Conservation (phyloP, 2,113 vertebrate species). For the Turdus rufiventris region DNA sequence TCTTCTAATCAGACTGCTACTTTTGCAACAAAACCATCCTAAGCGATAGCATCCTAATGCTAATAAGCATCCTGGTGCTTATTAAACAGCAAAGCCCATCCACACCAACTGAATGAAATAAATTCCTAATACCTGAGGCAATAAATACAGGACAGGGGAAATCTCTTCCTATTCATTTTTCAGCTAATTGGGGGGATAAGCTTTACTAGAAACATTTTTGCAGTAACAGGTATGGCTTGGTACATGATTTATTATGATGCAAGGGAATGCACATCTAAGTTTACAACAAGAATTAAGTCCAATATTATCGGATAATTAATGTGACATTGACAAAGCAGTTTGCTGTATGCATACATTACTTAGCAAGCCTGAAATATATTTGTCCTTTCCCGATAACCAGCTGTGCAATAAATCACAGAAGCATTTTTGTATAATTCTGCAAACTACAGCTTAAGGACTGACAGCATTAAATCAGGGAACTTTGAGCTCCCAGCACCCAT, state of each 20-base stretch:
- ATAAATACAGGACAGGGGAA: background rate
- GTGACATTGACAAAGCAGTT: constrained; percentile 13
- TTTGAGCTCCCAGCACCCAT: background rate
- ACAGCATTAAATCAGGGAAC: background rate
- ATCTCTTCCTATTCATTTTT: background rate
- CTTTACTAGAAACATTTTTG: background rate
- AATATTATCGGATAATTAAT: constrained; percentile 28
- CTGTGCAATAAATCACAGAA: background rate
- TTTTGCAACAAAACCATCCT: background rate
- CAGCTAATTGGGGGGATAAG: background rate
- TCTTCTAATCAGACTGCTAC: background rate
- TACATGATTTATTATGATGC: background rate
- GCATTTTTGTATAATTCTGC: background rate
- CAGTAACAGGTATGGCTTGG: background rate
- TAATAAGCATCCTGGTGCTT: background rate
- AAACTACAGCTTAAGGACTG: background rate
- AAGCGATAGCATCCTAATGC: no score
- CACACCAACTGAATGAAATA: background rate
- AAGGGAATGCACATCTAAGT: background rate
- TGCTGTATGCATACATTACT: background rate
- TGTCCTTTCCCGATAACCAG: background rate
- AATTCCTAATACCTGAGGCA: background rate
- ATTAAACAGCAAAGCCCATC: background rate
- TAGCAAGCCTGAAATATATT: background rate
- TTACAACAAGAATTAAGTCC: background rate